Evolutionary conservation across 2,113 vertebrate genomes (phyloP), one percentile per base, ranked within the genome.

Genomic region (Pluvialis apricaria): DNA sequence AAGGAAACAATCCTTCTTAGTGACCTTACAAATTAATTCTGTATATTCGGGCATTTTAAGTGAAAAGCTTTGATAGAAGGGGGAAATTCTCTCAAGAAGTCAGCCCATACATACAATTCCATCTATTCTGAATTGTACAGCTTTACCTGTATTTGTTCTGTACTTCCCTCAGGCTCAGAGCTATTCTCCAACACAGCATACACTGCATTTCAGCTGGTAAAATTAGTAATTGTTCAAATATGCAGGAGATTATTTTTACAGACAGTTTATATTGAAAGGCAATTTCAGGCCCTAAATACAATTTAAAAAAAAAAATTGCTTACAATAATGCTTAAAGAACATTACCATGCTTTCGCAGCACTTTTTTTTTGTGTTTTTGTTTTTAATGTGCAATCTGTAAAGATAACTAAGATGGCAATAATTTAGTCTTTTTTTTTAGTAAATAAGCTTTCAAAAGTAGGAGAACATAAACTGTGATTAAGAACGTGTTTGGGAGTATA

Each of bases 91-190:
- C 61, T 90, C 18, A 25, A 79, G n/a, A 87, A 81, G 34, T 82
- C 44, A 31, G 49, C 36, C 34, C 22, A 54, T 57, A 70, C 29
- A 64, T 55, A 26, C 61, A 83, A n/a, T 47, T 47, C 22, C 40
- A 87, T n/a, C 72, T 45, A 49, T 36, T 19, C 28, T 13, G 61
- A 18, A 20, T 4, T 62, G 15, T 51, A 87, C 60, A 70, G 34
- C 31, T 95, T 96, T 90, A 86, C 65, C 60, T 83, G 42, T 32
- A 62, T 90, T 85, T 91, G 78, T 61, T 85, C 73, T 68, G n/a
- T 45, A 45, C 28, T 82, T 76, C 38, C 79, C 57, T 51, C 25
- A 90, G 72, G 42, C 55, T 86, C 69, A 82, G 76, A 82, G 83
- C 26, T 64, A 3, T 62, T 93, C 65, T 75, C 34, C 36, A 86